Evolutionary conservation across 2,888 invertebrate genomes (phyloP), one percentile per base, ranked within the genome.

Genomic region (Athalia cordata): DNA sequence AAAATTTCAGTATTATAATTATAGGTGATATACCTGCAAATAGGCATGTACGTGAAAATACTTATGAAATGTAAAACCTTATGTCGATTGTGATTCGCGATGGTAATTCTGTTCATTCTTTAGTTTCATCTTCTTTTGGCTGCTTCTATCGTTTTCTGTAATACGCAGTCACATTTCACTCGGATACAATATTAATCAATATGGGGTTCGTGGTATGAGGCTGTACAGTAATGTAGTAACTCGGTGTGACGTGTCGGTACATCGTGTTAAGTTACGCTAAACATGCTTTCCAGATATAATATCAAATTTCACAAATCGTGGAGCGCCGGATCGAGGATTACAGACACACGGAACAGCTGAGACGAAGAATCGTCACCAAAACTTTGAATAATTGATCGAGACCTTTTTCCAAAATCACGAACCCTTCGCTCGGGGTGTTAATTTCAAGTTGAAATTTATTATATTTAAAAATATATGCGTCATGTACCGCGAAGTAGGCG

Each of bases 231-330:
- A 70, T 70, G 57, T n/a, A 59, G 59, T 72, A 72, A 72, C 52
- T 59, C 52, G 52, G 68, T 43, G 43, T 47, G 68, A 68, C 68
- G 68, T 68, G 68, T 55, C 68, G 43, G 68, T 68, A n/a, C 68
- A 55, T 68, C 68, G 43, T 55, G 68, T 72, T 59, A 72, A 72
- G 57, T 72, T 72, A 72, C 72, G 47, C 59, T 72, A n/a, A 72
- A 59, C 59, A 47, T 9, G 59, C 9, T 72, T 72, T 57, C 45
- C 57, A 70, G 57, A 13, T 45, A 72, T 72, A 45, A 13, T 59
- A 45, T 52, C 7, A 47, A 8, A 45, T 47, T 29, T 3, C 5
- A 62, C 8, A 29, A 15, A 13, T 6, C 52, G 47, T 72, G 8
- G 57, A 43, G 5, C 45, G 47, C 47, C 15, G n/a, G 59, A 29